Base-by-base conservation (phyloP, 2,113 vertebrate species). In the Aegotheles bennettii region DNA sequence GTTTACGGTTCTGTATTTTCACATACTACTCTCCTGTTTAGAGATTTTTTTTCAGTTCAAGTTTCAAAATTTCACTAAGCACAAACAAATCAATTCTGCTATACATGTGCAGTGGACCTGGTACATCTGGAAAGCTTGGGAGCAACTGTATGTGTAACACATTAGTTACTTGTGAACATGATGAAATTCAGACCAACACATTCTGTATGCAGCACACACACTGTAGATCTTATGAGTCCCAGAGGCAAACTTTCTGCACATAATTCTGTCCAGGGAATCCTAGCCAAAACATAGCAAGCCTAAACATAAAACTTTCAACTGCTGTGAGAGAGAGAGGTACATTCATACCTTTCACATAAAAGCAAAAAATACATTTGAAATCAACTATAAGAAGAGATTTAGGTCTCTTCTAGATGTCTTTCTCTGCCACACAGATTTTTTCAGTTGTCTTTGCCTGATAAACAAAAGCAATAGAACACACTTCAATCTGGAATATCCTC, bases 281-380 rank as follows among this genome's bases (percentile, higher is more conserved):
- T 33, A 95, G 82, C 59, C 75, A 96, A 94, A 96, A 95, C 90
- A 95, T 12, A 10, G 85, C 45, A 88, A 94, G 67, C 11, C 90
- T 88, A 85, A 93, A 80, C 67, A 79, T 83, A 95, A 95, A 94
- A 79, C 67, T 90, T 80, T 61, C 78, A 83, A 40, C 82, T 0
- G 25, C 79, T 76, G 48, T 28, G 82, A 71, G 28, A 77, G 24
- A 74, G 78, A 95, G 78, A 67, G 36, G n/a, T 71, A 90, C 88
- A 90, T 93, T 91, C 74, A 85, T 90, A 82, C 84, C 61, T 96
- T 93, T 83, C 82, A 91, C 78, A 87, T 87, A 91, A 93, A 70
- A 78, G 35, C 14, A 89, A 81, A 81, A 87, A 63, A 24, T 9
- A 67, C 33, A 76, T 76, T 60, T 69, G 31, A 82, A 94, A 89